These are phyloP conservation scores for Kryptopterus vitreolus DNA, from an alignment of 2,797 vertebrate species.

Conservation along the genomic window DNA sequence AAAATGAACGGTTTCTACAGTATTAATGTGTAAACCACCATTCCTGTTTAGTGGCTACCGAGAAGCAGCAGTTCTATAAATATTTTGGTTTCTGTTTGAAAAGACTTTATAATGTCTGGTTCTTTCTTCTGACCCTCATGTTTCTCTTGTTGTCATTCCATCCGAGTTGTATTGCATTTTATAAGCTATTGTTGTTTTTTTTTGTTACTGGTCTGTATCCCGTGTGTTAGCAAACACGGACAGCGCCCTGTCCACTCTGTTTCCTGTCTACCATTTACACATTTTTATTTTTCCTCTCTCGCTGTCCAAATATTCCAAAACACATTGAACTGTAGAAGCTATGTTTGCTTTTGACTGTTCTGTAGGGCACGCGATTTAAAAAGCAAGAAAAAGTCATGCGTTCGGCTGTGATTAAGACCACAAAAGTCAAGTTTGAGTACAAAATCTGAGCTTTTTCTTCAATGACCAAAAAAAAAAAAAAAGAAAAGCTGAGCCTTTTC, in stretches of 20 bases:
- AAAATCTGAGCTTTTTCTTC: not conserved
- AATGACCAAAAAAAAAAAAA: no score
- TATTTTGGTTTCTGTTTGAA: not conserved
- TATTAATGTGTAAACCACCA: not conserved
- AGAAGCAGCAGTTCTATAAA: not conserved
- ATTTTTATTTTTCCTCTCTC: not conserved
- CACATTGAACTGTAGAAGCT: not conserved
- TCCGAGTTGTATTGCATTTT: not conserved
- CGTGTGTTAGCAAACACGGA: not conserved
- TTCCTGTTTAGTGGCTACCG: not conserved
- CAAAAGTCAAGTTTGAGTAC: not conserved
- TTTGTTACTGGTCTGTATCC: not conserved
- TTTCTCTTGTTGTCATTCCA: not conserved
- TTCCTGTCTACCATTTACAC: not conserved
- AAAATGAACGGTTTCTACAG: not conserved
- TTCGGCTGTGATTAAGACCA: not conserved
- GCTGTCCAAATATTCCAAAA: conserved; percentile 4
- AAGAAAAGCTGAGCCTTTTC: not conserved
- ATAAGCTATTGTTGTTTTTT: not conserved
- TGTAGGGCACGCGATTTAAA: not conserved
- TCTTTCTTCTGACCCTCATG: not conserved
- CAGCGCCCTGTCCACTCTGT: not conserved
- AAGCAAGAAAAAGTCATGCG: not conserved
- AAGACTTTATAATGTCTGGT: not conserved
- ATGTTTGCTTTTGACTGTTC: not conserved